Evolutionary conservation across 2,113 vertebrate species (phyloP).

Genomic region (Heptranchias perlo): DNA sequence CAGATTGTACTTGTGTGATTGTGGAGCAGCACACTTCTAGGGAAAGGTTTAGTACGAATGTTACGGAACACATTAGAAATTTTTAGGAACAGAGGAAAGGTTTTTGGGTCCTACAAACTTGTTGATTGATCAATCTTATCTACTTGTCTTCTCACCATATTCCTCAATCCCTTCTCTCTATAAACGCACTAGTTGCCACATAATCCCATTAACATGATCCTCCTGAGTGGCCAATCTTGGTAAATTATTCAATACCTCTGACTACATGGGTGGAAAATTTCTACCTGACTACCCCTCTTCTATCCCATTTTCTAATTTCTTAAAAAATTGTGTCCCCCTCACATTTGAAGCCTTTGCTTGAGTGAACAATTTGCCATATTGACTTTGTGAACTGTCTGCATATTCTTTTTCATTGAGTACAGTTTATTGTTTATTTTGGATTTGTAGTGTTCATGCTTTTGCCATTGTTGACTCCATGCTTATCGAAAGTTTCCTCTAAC

Average conservation of each 20-base stretch:
- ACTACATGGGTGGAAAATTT: not conserved
- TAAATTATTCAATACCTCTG: not conserved
- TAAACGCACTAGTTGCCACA: not conserved
- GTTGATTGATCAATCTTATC: not conserved
- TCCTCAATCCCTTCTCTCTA: not conserved
- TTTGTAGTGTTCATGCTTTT: not conserved
- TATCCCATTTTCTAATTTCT: not conserved
- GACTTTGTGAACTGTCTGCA: not conserved
- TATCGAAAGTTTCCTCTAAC: not conserved
- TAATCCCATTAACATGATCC: not conserved
- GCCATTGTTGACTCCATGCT: not conserved
- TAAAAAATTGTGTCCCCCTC: not conserved
- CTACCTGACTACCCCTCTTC: not conserved
- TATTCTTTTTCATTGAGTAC: not conserved
- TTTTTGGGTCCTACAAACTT: not conserved
- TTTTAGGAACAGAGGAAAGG: not conserved
- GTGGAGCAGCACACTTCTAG: not conserved
- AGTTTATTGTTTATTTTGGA: constrained; percentile 8
- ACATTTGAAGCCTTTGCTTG: not conserved
- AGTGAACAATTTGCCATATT: not conserved
- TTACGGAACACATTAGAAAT: not conserved
- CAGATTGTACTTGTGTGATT: not conserved
- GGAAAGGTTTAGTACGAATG: not conserved
- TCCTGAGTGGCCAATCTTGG: not conserved
- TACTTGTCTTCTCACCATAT: not conserved